A percentile compares a stretch with the other conserved stretches of the same genome.
These are phyloP conservation scores for Gandaritis pyraliata DNA, from an alignment of 2,888 invertebrate genomes.

Conservation along the genomic window DNA sequence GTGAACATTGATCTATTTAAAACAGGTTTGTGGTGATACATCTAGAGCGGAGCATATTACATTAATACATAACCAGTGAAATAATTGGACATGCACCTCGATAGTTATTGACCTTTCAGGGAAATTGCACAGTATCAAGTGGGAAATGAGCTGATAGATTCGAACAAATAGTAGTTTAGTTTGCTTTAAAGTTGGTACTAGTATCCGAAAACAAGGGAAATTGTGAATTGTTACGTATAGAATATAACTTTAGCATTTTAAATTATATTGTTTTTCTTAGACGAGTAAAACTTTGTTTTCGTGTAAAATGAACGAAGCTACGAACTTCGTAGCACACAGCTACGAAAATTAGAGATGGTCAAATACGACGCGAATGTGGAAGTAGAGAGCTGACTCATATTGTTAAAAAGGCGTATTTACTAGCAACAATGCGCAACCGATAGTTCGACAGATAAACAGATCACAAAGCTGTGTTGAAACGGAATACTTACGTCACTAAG, in stretches of 20 bases:
- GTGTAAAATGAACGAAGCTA: constrained; percentile 12
- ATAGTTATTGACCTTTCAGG: constrained; percentile 2
- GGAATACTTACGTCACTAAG: constrained; percentile 91
- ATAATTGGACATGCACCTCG: constrained; percentile 21
- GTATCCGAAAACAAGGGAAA: neutral
- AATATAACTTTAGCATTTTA: neutral
- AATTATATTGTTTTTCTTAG: too few relatives aligned
- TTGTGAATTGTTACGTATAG: neutral
- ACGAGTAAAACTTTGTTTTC: neutral
- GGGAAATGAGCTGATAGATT: neutral
- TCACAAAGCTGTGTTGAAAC: constrained; percentile 36
- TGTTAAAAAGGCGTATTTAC: constrained; percentile 9
- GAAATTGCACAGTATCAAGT: constrained; percentile 7
- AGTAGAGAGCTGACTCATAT: constrained; percentile 19
- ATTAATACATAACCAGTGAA: constrained; percentile 20
- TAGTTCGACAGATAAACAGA: constrained; percentile 35
- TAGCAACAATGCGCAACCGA: constrained; percentile 36
- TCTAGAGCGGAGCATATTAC: constrained; percentile 17
- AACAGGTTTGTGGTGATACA: constrained; percentile 21
- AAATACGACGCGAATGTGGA: constrained; percentile 20
- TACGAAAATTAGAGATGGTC: constrained; percentile 3
- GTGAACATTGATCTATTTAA: constrained; percentile 24
- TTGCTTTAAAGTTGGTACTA: too few relatives aligned
- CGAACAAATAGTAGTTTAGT: neutral
- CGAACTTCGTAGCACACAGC: constrained; percentile 1